Evolutionary conservation across 2,113 vertebrate genomes (phyloP).

Genomic region (Leucoraja erinaceus): DNA sequence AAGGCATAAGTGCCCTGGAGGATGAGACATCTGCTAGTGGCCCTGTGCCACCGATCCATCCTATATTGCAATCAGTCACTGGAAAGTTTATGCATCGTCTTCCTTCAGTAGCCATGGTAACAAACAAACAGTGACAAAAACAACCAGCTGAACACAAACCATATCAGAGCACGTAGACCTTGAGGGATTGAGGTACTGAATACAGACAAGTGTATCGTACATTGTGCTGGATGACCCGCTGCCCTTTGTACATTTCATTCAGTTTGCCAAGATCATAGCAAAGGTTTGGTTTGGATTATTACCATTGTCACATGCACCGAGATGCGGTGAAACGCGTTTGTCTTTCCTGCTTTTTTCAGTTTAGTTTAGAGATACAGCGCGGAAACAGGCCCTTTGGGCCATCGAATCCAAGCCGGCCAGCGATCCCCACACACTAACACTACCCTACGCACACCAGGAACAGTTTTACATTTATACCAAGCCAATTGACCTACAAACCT

Average conservation of each 20-base stretch:
- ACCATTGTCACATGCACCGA: too few relatives aligned
- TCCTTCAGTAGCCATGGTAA: slow-evolving; percentile 18
- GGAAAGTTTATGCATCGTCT: neutral
- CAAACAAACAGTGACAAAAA: slow-evolving; percentile 6
- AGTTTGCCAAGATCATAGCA: neutral
- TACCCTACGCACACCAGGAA: too few relatives aligned
- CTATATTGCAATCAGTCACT: slow-evolving; percentile 9
- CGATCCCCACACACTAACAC: too few relatives aligned
- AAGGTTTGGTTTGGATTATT: neutral
- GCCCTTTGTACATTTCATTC: neutral
- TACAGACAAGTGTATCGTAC: neutral
- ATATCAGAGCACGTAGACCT: too few relatives aligned
- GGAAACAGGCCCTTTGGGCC: too few relatives aligned
- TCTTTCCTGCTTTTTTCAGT: too few relatives aligned
- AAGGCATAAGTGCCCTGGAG: neutral
- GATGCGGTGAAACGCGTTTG: too few relatives aligned
- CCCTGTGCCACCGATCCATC: neutral
- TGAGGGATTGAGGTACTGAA: neutral
- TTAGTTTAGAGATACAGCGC: too few relatives aligned
- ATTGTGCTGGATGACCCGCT: neutral
- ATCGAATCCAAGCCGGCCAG: too few relatives aligned
- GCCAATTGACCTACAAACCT: too few relatives aligned
- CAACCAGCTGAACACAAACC: neutral
- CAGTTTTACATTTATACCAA: too few relatives aligned
- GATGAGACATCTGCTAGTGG: slow-evolving; percentile 33